Evolutionary conservation across 2,888 invertebrate genomes (phyloP).

Genomic region (Tipula vernalis): DNA sequence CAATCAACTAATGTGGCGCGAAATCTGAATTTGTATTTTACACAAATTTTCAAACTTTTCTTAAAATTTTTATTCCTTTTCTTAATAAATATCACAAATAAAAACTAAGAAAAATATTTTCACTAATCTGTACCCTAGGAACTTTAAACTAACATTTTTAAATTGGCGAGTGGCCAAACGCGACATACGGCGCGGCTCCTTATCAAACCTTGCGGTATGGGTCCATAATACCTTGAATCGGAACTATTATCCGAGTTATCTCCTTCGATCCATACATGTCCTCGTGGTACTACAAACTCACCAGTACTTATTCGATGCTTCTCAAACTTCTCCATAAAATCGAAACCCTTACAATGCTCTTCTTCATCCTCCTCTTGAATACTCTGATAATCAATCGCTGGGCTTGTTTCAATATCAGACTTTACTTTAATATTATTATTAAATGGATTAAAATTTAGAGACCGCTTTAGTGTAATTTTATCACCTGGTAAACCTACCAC

Average conservation of each 20-base stretch:
- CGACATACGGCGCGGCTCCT: conserved; percentile 68
- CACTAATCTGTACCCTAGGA: not conserved
- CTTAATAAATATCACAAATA: not conserved
- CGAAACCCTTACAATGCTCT: not conserved
- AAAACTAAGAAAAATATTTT: not conserved
- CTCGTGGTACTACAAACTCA: conserved; percentile 55
- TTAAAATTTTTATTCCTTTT: not conserved
- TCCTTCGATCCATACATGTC: conserved; percentile 87
- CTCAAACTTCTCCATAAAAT: not conserved
- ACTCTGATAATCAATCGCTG: not conserved
- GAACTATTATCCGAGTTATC: conserved; percentile 75
- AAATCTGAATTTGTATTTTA: not conserved
- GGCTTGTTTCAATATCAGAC: not conserved
- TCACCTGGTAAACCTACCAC: conserved; percentile 69
- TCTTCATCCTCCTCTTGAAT: not conserved
- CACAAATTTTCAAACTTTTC: not conserved
- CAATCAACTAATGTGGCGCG: not conserved
- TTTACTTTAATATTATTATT: not conserved
- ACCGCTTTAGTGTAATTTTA: conserved; percentile 24
- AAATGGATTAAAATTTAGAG: conserved; percentile 14
- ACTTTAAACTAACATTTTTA: conserved; percentile 15
- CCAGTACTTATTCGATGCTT: not conserved
- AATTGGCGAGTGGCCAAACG: conserved; percentile 54
- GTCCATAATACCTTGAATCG: conserved; percentile 78
- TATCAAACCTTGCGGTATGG: conserved; percentile 76